Base-by-base conservation (phyloP, 2,797 vertebrate genomes). In the Lacerta agilis region DNA sequence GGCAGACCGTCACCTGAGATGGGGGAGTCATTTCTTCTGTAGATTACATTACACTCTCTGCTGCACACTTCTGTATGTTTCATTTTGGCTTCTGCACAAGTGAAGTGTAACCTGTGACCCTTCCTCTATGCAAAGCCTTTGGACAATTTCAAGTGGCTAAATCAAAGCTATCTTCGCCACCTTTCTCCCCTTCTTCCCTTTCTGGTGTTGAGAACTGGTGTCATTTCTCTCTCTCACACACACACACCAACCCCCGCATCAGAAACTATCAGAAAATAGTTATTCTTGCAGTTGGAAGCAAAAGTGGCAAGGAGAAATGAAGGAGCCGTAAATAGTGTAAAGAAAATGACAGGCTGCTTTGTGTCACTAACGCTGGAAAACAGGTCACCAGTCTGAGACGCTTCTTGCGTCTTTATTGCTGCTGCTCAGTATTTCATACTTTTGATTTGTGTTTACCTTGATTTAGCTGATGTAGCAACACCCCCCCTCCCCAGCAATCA, bases 291-390 rank as follows among this genome's bases (percentile, higher is more conserved):
- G 87, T 81, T 94, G 90, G 88, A 93, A 69, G 49, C 67, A 25
- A 66, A 88, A 90, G 78, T 80, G 25, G 66, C 78, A 90, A 81
- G 91, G 80, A 87, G 82, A 67, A 93, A 58, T 83, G 85, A 82
- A 89, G 90, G 79, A 90, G 61, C 78, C 83, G 67, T 90, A 86
- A 91, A 64, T 71, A 86, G 58, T 6, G 45, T 81, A 88, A 96
- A 95, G 91, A 97, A 97, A 96, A 96, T 95, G 93, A 95, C 90
- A 95, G 94, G 89, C 90, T 95, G 94, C 93, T 89, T 91, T 85
- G 90, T 94, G 94, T 95, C 94, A 93, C 95, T 95, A 92, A 94
- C 95, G 95, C 93, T 92, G 87, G 90, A 90, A 97, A 95, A 90
- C 93, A 94, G 87, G 94, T 94, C 91, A 90, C 91, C 2, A 13